Percentiles rank a stretch among this genome's conserved stretches.
phyloP scores from a whole-genome alignment of 2,888 invertebrate species.

The Crematogaster levior region DNA sequence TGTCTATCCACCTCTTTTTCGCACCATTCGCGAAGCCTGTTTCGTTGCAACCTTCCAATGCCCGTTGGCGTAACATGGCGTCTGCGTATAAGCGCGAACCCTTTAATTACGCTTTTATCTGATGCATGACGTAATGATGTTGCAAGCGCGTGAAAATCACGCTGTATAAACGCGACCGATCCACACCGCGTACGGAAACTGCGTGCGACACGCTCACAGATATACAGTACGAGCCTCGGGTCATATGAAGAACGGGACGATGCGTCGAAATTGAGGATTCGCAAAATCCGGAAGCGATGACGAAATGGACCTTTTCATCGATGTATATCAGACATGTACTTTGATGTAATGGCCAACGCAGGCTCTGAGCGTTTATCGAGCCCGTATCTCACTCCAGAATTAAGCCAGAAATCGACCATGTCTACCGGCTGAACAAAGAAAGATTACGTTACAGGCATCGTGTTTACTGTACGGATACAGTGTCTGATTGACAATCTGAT shows the following conservation, averaged over 20 bases:
- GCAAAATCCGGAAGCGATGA: conserved; percentile 36
- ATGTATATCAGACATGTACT: background rate
- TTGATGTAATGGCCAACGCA: conserved; percentile 6
- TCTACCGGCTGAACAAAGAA: conserved; percentile 26
- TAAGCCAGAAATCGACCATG: background rate
- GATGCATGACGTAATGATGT: conserved; percentile 80
- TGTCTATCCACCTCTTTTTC: conserved; percentile 28
- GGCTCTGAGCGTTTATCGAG: background rate
- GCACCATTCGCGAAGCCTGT: conserved; percentile 5
- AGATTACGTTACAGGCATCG: conserved; percentile 24
- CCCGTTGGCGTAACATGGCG: conserved; percentile 60
- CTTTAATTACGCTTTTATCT: conserved; percentile 83
- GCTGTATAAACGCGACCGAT: conserved; percentile 53
- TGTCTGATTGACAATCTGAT: background rate
- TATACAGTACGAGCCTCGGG: conserved; percentile 25
- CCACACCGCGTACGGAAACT: conserved; percentile 4
- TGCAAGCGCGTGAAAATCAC: conserved; percentile 75
- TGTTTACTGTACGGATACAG: background rate
- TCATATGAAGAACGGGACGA: background rate
- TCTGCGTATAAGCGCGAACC: conserved; percentile 69
- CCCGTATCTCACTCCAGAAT: background rate
- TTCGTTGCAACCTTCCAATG: background rate
- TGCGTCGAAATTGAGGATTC: conserved; percentile 26
- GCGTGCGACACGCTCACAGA: conserved; percentile 11
- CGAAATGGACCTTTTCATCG: conserved; percentile 13